Conservation (phyloP, 2,797 vertebrate species). For the Chlorospingus flavigularis region DNA sequence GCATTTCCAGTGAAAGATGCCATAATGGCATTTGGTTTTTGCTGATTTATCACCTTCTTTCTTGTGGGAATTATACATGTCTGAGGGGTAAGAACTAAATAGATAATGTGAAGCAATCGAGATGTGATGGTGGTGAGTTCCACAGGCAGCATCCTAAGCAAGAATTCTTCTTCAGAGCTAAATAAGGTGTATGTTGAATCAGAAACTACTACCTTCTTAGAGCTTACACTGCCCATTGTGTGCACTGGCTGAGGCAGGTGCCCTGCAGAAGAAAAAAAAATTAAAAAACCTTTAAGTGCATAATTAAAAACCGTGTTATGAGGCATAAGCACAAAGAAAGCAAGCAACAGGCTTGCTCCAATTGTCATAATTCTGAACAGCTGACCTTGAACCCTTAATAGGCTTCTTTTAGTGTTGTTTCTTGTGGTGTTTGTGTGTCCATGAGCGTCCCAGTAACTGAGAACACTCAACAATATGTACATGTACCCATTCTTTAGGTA, state of each 20-base stretch:
- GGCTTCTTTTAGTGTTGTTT: neutral
- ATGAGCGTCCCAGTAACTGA: neutral
- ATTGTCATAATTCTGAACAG: neutral
- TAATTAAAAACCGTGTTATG: conserved; percentile 31
- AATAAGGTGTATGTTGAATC: neutral
- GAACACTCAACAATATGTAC: neutral
- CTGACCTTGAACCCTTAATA: conserved; percentile 12
- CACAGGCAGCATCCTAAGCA: neutral
- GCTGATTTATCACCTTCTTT: neutral
- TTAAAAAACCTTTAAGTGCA: neutral
- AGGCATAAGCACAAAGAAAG: conserved; percentile 14
- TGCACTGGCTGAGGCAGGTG: neutral
- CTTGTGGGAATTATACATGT: neutral
- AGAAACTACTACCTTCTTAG: neutral
- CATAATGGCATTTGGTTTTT: neutral
- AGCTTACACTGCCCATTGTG: neutral
- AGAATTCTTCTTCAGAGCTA: neutral
- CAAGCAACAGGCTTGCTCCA: neutral
- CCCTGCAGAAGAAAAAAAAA: neutral
- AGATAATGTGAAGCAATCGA: neutral
- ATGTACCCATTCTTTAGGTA: neutral
- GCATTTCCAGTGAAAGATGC: neutral
- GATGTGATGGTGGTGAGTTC: neutral
- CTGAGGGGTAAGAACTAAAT: neutral
- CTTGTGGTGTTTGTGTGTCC: neutral